Conservation (phyloP, 2,797 vertebrate species). For the Sciurus carolinensis region DNA sequence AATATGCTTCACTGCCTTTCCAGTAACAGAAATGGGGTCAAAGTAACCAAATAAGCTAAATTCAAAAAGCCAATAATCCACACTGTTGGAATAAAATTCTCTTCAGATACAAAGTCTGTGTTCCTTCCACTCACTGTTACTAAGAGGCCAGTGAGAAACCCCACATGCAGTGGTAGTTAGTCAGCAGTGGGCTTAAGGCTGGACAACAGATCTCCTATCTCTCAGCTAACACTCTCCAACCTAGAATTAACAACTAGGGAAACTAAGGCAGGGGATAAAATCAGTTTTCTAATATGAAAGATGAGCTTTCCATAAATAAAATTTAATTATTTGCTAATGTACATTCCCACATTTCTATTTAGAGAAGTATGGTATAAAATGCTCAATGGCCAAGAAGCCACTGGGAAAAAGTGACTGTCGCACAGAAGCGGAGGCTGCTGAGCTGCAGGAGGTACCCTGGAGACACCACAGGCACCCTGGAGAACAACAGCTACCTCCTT, state of each 20-base stretch:
- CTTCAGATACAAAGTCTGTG: background rate
- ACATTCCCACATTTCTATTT: background rate
- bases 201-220: background rate
- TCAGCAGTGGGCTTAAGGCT: accelerated
- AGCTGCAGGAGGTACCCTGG: background rate
- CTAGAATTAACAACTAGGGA: background rate
- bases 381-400: background rate
- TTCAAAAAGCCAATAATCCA: background rate
- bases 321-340: background rate
- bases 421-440: accelerated
- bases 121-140: background rate
- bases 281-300: background rate
- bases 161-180: accelerated
- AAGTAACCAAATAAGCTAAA: background rate
- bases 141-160: background rate
- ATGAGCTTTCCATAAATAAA: background rate
- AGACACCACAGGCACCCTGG: accelerated
- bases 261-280: background rate
- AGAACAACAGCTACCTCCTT: accelerated
- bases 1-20: background rate
- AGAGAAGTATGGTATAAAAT: background rate
- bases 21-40: background rate
- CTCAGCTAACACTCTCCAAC: background rate
- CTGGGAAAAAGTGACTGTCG: background rate
- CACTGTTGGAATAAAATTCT: background rate